Evolutionary conservation across 2,797 vertebrate species (phyloP), one percentile per base, ranked within the genome.

Genomic region (Benthosema pterotum): DNA sequence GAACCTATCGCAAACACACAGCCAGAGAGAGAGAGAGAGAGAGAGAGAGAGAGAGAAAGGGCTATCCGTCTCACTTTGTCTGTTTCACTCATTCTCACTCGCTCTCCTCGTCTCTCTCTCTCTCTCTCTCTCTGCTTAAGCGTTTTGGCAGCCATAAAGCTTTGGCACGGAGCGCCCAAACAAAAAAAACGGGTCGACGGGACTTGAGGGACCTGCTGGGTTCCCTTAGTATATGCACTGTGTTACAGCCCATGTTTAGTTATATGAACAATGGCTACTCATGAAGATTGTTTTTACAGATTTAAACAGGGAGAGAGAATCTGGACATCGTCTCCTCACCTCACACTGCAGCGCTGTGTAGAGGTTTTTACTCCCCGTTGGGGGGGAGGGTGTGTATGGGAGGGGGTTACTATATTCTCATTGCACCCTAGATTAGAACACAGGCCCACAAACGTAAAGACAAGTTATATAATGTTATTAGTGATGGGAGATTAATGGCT

Each of bases 251-350:
- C 53, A 80, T 71, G 69, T 78, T 82, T 72, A 15, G 4, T 42
- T 70, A 55, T 70, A 55, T 60, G 74, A 74, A 74, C 68, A 69
- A 72, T 70, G 47, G 50, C 69, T 60, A 66, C 57, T 62, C 62
- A 69, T 67, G 72, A 63, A 70, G 55, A 68, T 73, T 79, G 66
- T 62, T 78, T 81, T 87, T 65, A 66, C 71, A 63, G 73, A 68
- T 63, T 67, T 53, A 51, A 82, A 63, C 17, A 28, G 50, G 3
- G 0, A 74, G 73, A 72, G 0, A 74, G 73, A 72, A 84, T 85
- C 86, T 91, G 87, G 85, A 86, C 82, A 85, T 77, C 67, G 57
- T 91, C 84, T 80, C 69, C 84, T 80, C 69, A 65, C 4, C 13
- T 52, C 64, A n/a, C 72, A 52, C 65, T 77, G 53, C 69, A 81